Conservation (phyloP, 2,888 invertebrate species). For the Brassicogethes aeneus region DNA sequence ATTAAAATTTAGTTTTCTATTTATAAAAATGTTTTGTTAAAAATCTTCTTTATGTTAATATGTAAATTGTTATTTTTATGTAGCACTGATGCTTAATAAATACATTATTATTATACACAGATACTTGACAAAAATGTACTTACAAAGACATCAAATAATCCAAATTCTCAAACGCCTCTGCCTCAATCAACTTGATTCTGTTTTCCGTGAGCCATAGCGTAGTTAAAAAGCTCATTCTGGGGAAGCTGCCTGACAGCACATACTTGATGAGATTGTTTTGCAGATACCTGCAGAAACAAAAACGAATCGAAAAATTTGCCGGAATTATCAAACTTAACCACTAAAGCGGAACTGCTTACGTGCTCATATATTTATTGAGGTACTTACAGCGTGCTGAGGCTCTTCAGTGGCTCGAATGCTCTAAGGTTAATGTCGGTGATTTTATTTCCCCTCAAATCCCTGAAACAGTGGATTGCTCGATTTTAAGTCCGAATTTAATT, state of each 20-base stretch:
- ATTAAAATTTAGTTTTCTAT: no score
- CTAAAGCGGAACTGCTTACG: no score
- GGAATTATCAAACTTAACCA: no score
- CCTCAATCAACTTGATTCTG: constrained; percentile 34
- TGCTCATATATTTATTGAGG: no score
- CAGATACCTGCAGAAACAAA: constrained; percentile 31
- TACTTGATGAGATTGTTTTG: constrained; percentile 39
- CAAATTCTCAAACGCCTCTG: constrained; percentile 36
- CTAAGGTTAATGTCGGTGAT: constrained; percentile 35
- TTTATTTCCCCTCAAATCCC: constrained; percentile 44
- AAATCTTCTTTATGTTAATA: no score
- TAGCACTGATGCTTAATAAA: no score
- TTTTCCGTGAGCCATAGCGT: constrained; percentile 45
- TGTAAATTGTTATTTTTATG: no score
- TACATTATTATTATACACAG: no score
- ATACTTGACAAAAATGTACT: no score
- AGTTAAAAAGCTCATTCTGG: constrained; percentile 32
- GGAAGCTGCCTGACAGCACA: constrained; percentile 35
- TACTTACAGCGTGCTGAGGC: constrained; percentile 28
- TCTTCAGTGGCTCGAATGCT: constrained; percentile 37
- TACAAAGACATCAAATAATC: constrained; percentile 40
- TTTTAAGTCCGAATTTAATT: background rate
- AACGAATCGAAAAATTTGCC: no score
- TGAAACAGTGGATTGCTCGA: constrained; percentile 25
- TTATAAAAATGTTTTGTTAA: no score